phyloP scores from a whole-genome alignment of 2,888 invertebrate genomes.

The Sinhomidia bicolor region DNA sequence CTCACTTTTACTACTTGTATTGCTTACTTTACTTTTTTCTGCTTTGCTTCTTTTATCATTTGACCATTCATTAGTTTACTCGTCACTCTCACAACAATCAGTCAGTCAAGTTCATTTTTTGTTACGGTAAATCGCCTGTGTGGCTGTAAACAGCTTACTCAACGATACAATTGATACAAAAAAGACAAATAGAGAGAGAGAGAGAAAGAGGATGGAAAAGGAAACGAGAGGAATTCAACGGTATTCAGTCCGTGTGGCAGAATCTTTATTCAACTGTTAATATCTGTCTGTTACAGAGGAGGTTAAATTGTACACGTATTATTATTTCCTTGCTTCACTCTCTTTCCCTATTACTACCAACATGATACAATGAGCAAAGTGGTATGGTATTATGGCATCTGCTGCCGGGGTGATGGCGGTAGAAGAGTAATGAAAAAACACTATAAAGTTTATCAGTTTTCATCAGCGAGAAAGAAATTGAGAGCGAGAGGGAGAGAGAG shows the following conservation, averaged over 20 bases:
- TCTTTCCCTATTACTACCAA: not conserved
- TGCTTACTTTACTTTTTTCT: constrained; percentile 34
- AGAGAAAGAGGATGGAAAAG: too few relatives aligned
- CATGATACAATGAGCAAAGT: constrained; percentile 28
- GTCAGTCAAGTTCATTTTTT: constrained; percentile 45
- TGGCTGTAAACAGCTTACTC: constrained; percentile 55
- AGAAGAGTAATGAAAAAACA: constrained; percentile 50
- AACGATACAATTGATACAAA: not conserved
- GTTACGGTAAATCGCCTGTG: not conserved
- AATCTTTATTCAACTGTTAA: too few relatives aligned
- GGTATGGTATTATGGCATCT: constrained; percentile 23
- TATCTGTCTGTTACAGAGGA: too few relatives aligned
- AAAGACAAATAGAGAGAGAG: too few relatives aligned
- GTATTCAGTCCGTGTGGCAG: not conserved
- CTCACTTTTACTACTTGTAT: not conserved
- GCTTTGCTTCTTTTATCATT: constrained; percentile 40
- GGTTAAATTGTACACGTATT: too few relatives aligned
- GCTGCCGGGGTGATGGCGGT: constrained; percentile 25
- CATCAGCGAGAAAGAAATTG: constrained; percentile 32
- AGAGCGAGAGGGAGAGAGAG: not conserved
- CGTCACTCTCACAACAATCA: constrained; percentile 14
- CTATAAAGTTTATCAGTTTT: constrained; percentile 72
- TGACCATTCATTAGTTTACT: constrained; percentile 57
- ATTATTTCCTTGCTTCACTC: not conserved
- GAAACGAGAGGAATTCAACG: not conserved